phyloP scores from a whole-genome alignment of 2,113 vertebrate genomes.

The Fulica atra region DNA sequence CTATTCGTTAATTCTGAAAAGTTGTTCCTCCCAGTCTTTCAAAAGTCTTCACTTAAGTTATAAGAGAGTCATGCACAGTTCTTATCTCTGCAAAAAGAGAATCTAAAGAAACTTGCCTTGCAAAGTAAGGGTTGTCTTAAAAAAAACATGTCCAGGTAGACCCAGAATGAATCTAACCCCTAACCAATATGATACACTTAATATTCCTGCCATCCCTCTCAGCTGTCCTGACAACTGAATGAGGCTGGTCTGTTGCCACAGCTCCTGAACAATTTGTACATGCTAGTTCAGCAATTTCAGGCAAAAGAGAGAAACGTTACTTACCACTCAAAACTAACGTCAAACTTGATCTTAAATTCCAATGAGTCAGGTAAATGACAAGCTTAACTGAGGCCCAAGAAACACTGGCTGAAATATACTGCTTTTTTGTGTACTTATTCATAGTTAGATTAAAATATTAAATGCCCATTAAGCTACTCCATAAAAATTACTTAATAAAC shows the following conservation, averaged over 20 bases:
- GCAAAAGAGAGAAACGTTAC: neutral
- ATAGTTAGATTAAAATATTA: neutral
- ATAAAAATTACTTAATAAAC: neutral
- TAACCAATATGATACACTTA: fast-evolving
- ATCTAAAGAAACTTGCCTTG: neutral
- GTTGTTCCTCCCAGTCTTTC: neutral
- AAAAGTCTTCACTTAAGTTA: neutral
- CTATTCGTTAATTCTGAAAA: neutral
- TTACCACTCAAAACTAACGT: neutral
- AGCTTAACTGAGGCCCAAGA: neutral
- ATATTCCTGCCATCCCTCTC: neutral
- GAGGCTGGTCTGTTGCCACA: neutral
- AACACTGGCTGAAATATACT: neutral
- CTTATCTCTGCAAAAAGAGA: neutral
- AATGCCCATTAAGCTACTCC: neutral
- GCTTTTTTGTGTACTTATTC: neutral
- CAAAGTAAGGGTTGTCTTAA: neutral
- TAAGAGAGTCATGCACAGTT: neutral
- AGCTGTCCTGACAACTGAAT: neutral
- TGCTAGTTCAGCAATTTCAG: neutral
- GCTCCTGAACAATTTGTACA: neutral
- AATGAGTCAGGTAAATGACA: neutral
- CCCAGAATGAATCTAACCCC: neutral
- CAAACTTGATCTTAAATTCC: neutral
- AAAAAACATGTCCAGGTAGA: neutral